Evolutionary conservation across 2,113 vertebrate genomes (phyloP).

Genomic region (Rynchops niger): DNA sequence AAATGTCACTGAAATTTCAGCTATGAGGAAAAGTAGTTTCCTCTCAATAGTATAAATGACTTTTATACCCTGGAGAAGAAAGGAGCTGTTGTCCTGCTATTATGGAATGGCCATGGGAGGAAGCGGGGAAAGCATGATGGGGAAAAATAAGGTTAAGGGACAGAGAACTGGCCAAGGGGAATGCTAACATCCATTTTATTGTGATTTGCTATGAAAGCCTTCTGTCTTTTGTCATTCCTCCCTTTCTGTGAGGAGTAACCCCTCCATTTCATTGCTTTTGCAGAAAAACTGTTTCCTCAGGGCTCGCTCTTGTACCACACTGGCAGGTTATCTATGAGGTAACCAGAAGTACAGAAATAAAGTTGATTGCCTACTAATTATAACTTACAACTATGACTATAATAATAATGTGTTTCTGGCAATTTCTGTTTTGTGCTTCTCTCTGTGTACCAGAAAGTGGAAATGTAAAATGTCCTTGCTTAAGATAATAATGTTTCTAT

Average conservation of each 20-base stretch:
- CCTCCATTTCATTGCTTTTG: not conserved
- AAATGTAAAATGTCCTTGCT: not conserved
- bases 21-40: not conserved
- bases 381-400: not conserved
- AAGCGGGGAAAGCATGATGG: not conserved
- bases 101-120: not conserved
- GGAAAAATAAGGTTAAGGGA: not conserved
- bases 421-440: not conserved
- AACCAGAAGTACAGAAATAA: not conserved
- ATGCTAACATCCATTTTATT: not conserved
- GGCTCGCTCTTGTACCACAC: not conserved
- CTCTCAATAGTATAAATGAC: not conserved
- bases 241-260: not conserved
- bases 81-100: not conserved
- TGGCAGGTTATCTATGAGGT: not conserved
- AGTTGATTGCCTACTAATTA: not conserved
- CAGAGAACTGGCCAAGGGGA: not conserved
- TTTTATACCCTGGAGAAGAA: not conserved
- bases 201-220: not conserved
- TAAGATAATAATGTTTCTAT: not conserved
- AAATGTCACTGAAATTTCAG: not conserved
- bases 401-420: not conserved
- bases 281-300: not conserved
- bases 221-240: not conserved
- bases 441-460: not conserved